These are phyloP conservation scores for Euphonia xanthogaster DNA, from an alignment of 2,797 vertebrate species.

Conservation along the genomic window DNA sequence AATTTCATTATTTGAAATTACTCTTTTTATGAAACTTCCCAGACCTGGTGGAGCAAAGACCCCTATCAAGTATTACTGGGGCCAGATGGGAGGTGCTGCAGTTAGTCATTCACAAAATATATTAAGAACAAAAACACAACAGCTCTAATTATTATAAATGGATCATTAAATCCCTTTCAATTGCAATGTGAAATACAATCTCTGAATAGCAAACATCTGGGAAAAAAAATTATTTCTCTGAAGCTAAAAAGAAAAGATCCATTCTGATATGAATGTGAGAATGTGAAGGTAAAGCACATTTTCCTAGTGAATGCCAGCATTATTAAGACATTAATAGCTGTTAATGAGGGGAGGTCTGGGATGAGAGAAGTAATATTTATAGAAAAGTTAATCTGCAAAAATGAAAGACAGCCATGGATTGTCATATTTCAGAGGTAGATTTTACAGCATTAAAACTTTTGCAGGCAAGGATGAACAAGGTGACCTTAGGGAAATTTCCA, in stretches of 20 bases:
- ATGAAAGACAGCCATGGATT: background rate
- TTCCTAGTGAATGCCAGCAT: background rate
- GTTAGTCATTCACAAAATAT: slow-evolving; percentile 47
- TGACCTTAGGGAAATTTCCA: slow-evolving; percentile 11
- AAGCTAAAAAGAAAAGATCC: background rate
- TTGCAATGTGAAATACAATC: slow-evolving; percentile 8
- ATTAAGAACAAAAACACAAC: slow-evolving; percentile 1
- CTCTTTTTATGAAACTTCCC: slow-evolving; percentile 7
- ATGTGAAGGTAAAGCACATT: slow-evolving; percentile 28
- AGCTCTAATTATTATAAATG: slow-evolving; percentile 55
- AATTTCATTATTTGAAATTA: background rate
- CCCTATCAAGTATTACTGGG: background rate
- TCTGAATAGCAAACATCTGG: slow-evolving; percentile 11
- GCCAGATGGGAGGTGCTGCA: slow-evolving; percentile 13
- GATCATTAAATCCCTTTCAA: slow-evolving; percentile 41
- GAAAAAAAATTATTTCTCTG: background rate
- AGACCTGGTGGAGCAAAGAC: background rate
- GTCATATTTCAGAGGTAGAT: background rate
- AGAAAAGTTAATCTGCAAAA: background rate
- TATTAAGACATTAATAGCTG: slow-evolving; percentile 31
- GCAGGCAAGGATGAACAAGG: background rate
- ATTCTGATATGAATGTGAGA: background rate
- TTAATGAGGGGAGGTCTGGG: background rate
- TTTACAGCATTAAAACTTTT: background rate
- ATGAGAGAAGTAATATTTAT: background rate